These are phyloP conservation scores for Streblospio benedicti DNA, from an alignment of 1,140 invertebrate genomes.

Conservation along the genomic window DNA sequence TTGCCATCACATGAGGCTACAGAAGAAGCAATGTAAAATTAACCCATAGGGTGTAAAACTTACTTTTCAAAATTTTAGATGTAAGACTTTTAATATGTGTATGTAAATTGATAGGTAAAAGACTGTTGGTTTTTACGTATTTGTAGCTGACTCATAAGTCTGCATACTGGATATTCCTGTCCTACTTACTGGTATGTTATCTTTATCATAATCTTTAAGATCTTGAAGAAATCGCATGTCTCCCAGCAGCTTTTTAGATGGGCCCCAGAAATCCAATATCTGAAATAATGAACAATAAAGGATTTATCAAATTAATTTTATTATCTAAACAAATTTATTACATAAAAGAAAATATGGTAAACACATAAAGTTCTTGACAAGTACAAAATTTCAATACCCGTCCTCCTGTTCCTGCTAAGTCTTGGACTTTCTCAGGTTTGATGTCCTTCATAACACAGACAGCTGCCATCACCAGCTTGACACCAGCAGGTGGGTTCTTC, in stretches of 20 bases:
- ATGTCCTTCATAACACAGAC: conserved; percentile 48
- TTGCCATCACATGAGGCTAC: conserved; percentile 63
- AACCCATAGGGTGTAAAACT: not conserved
- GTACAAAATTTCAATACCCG: too few relatives aligned
- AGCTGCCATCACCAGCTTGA: conserved; percentile 46
- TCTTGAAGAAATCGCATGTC: conserved; percentile 79
- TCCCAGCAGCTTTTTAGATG: conserved; percentile 77
- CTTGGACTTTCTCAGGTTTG: conserved; percentile 43
- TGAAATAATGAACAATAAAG: too few relatives aligned
- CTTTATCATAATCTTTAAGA: conserved; percentile 78
- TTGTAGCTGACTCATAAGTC: too few relatives aligned
- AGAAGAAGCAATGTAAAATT: too few relatives aligned
- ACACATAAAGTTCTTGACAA: too few relatives aligned
- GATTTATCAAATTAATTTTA: too few relatives aligned
- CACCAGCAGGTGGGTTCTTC: conserved; percentile 45
- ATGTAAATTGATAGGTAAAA: not conserved
- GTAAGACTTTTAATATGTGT: not conserved
- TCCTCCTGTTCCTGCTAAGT: conserved; percentile 59
- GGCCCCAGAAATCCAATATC: conserved; percentile 73
- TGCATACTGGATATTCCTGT: too few relatives aligned
- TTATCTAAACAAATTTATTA: too few relatives aligned
- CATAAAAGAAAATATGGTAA: too few relatives aligned
- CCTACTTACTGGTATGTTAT: conserved; percentile 38
- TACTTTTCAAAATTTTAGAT: not conserved
- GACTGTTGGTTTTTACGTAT: not conserved